A percentile compares a stretch with the other conserved stretches of the same genome.
Conservation (phyloP, 2,888 invertebrate genomes). For the Machimus rusticus region DNA sequence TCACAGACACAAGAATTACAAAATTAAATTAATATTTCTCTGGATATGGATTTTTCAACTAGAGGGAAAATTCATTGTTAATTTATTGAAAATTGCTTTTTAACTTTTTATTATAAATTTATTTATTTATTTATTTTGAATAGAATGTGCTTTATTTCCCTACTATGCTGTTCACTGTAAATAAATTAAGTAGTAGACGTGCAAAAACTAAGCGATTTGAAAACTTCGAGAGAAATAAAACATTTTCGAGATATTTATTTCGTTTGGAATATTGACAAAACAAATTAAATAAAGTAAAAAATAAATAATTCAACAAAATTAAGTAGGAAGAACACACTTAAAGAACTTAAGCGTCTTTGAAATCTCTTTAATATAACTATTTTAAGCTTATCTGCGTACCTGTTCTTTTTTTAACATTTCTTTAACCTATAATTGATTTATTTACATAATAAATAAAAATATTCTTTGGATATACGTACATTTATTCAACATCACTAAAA, state of each 20-base stretch:
- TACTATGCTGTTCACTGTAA: neutral
- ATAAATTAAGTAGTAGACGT: neutral
- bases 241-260: neutral
- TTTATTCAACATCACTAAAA: slow-evolving; percentile 31
- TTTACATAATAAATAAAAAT: slow-evolving; percentile 37
- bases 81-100: neutral
- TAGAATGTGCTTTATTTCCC: neutral
- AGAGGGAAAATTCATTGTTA: neutral
- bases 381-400: slow-evolving; percentile 10
- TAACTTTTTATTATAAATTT: neutral
- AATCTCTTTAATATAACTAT: neutral
- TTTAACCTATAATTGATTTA: slow-evolving; percentile 20
- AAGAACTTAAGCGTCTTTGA: slow-evolving; percentile 3
- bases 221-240: neutral
- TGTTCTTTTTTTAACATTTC: neutral
- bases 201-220: neutral
- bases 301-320: neutral
- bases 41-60: neutral
- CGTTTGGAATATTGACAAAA: neutral
- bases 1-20: neutral
- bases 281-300: neutral
- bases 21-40: neutral
- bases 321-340: slow-evolving; percentile 16
- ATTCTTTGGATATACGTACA: slow-evolving; percentile 26
- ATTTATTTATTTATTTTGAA: neutral